phyloP scores from a whole-genome alignment of 2,797 vertebrate species.

The Chromis chromis region DNA sequence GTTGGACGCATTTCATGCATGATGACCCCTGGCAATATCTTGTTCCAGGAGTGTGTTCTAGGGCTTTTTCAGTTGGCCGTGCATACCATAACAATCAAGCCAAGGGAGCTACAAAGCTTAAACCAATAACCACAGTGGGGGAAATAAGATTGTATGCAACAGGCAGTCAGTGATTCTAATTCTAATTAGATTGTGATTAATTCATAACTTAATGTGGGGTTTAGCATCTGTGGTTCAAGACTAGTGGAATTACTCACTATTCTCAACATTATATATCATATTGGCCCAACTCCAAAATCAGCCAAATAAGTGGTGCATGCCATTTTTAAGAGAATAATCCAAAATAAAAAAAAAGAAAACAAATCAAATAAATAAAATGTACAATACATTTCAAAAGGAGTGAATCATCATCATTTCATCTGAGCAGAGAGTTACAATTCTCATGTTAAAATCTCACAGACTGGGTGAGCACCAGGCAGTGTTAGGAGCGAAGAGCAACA shows the following conservation, averaged over 20 bases:
- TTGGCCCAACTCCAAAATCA: constrained; percentile 49
- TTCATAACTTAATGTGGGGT: constrained; percentile 10
- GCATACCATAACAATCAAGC: constrained; percentile 42
- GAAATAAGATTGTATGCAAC: constrained; percentile 51
- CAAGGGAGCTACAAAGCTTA: constrained; percentile 21
- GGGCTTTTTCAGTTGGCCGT: constrained; percentile 25
- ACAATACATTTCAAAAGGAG: constrained; percentile 77
- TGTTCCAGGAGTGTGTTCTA: constrained; percentile 24
- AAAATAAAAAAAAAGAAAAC: constrained; percentile 29
- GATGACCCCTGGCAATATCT: constrained; percentile 12
- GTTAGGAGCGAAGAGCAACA: constrained; percentile 77
- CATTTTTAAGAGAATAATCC: constrained; percentile 71
- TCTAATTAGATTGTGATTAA: constrained; percentile 45
- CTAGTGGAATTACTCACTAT: constrained; percentile 31
- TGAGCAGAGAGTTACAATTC: constrained; percentile 67
- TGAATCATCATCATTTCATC: constrained; percentile 71
- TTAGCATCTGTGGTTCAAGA: constrained; percentile 16
- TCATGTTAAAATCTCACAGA: constrained; percentile 73
- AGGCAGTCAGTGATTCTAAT: constrained; percentile 36
- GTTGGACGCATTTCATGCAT: constrained; percentile 84
- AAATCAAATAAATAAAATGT: constrained; percentile 80
- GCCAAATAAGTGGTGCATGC: constrained; percentile 80
- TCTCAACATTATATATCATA: constrained; percentile 19
- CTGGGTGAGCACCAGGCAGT: constrained; percentile 85
- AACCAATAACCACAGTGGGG: constrained; percentile 16